Percentiles rank a stretch among this genome's conserved stretches.
Evolutionary conservation across 2,888 invertebrate genomes (phyloP).

Genomic region (Drosophila siamana): DNA sequence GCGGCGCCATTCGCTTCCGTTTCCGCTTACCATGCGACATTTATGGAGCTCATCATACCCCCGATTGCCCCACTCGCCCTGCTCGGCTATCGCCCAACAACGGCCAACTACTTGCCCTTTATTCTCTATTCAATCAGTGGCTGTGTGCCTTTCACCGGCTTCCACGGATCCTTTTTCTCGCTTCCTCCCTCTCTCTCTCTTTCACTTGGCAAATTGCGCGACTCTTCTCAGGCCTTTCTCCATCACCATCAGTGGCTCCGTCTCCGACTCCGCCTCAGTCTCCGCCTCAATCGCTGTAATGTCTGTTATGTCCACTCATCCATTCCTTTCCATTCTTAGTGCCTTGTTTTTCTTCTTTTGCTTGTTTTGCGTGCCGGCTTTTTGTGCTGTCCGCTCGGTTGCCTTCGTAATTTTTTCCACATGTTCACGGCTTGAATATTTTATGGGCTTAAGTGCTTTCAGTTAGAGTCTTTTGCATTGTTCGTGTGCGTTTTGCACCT

Average conservation of each 20-base stretch:
- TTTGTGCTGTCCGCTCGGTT: conserved; percentile 53
- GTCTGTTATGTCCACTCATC: conserved; percentile 61
- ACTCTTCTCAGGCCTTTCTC: conserved; percentile 8
- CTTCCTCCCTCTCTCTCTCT: conserved; percentile 4
- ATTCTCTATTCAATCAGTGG: conserved; percentile 75
- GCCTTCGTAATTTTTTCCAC: conserved; percentile 75
- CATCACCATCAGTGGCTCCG: not conserved
- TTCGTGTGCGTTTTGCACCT: conserved; percentile 65
- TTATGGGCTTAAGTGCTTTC: conserved; percentile 81
- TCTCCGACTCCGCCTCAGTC: conserved; percentile 6
- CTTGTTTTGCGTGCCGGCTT: conserved; percentile 52
- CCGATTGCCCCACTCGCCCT: conserved; percentile 7
- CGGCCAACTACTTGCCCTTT: conserved; percentile 67
- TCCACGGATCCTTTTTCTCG: conserved; percentile 7
- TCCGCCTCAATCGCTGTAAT: conserved; percentile 29
- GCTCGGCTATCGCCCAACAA: conserved; percentile 14
- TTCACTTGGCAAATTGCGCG: conserved; percentile 67
- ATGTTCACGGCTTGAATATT: conserved; percentile 79
- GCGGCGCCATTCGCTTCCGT: conserved; percentile 71
- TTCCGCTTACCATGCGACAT: conserved; percentile 65
- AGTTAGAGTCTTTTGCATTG: conserved; percentile 64
- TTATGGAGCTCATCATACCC: conserved; percentile 66
- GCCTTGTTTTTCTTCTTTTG: conserved; percentile 39
- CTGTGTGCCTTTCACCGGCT: conserved; percentile 48
- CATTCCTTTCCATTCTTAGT: conserved; percentile 47